Evolutionary conservation across 2,797 vertebrate species (phyloP), one percentile per base, ranked within the genome.

Genomic region (Heterohyrax brucei): DNA sequence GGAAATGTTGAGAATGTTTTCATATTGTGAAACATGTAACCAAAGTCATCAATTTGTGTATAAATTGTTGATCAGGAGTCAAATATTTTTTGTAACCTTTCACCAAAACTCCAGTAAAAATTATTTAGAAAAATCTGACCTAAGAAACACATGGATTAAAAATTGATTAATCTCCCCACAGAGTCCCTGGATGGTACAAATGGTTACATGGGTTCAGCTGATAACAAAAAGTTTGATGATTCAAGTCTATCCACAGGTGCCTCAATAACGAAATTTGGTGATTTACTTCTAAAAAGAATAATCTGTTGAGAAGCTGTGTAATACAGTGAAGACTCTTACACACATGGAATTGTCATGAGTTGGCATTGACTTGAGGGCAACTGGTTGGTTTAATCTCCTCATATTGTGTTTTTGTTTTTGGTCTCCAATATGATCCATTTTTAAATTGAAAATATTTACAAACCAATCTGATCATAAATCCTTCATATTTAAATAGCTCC

Each of bases 131-230:
- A 68, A 30, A 28, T 12, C 13, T 28, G 81, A 78, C n/a, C 26
- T 59, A 94, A 83, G 50, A 80, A 88, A 19, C 22, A 91, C 6
- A 24, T 86, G 13, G 59, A 91, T 87, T 87, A 79, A 78, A 84
- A 59, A 24, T 28, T 21, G 13, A n/a, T 64, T 44, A 89, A 83
- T n/a, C 18, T 87, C 44, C 10, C 9, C 30, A 30, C 82, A 83
- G 44, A 3, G 44, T 68, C 64, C 24, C 14, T 68, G 28, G 64
- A 28, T 68, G 64, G 64, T 24, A 30, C 26, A 68, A 68, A 68
- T 30, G 30, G 64, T 68, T 30, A 30, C 30, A 68, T 68, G 28
- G 19, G 30, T 68, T 68, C 24, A 24, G 64, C 64, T 30, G 3
- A 68, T 68, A 68, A 28, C 28, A 10, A 28, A 30, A 68, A 30